phyloP scores from a whole-genome alignment of 2,797 vertebrate species.

The Falco cherrug region DNA sequence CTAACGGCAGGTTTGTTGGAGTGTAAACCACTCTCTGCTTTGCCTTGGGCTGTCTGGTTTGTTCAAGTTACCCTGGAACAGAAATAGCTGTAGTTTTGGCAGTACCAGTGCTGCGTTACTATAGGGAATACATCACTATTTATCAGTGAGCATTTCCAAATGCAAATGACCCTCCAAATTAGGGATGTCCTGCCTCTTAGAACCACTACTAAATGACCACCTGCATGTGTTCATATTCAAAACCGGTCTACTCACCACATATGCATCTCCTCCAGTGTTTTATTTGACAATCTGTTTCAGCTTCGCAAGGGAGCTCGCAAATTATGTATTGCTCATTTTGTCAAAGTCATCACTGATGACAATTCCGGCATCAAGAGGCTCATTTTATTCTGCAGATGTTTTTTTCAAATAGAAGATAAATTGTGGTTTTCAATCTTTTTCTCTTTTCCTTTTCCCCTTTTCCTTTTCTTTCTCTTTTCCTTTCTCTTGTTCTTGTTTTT shows the following conservation, averaged over 20 bases:
- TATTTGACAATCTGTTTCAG: conserved; percentile 82
- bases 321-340: conserved; percentile 85
- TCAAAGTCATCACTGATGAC: conserved; percentile 85
- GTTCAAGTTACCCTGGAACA: conserved; percentile 71
- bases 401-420: conserved; percentile 80
- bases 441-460: fast-evolving
- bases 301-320: conserved; percentile 78
- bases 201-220: conserved; percentile 76
- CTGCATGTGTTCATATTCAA: conserved; percentile 77
- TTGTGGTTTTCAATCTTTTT: conserved; percentile 55
- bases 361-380: conserved; percentile 84
- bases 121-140: conserved; percentile 70
- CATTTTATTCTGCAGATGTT: conserved; percentile 83
- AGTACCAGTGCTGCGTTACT: conserved; percentile 68
- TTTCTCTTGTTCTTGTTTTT: no score
- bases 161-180: conserved; percentile 80
- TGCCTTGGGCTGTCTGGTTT: conserved; percentile 75
- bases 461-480: fast-evolving
- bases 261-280: conserved; percentile 81
- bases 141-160: conserved; percentile 76
- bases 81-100: conserved; percentile 76
- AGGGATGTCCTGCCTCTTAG: conserved; percentile 78
- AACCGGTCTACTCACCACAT: conserved; percentile 76
- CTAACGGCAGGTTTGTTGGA: conserved; percentile 71
- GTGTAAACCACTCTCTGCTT: conserved; percentile 63